Evolutionary conservation across 2,113 vertebrate species (phyloP).

Genomic region (Siniperca chuatsi): DNA sequence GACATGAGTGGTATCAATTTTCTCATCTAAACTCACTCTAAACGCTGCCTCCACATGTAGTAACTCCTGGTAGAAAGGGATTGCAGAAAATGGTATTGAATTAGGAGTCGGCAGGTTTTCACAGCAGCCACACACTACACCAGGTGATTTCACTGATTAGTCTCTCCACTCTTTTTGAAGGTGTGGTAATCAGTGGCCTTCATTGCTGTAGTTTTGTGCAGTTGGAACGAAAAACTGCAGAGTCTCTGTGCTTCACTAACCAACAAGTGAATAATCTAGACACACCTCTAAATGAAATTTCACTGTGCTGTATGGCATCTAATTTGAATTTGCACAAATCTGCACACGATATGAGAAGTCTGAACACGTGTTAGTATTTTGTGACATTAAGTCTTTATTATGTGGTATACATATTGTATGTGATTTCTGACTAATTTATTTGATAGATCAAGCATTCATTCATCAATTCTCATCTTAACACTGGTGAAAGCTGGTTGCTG

Average conservation of each 20-base stretch:
- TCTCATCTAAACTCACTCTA: background rate
- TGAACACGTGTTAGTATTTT: background rate
- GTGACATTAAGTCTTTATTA: background rate
- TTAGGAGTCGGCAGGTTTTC: background rate
- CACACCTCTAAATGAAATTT: background rate
- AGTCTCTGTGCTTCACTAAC: background rate
- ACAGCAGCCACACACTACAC: background rate
- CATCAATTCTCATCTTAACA: background rate
- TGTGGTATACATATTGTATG: background rate
- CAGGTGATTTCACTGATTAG: slow-evolving; percentile 23
- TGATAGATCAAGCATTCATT: background rate
- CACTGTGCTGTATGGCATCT: background rate
- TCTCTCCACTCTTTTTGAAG: background rate
- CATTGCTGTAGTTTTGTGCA: background rate
- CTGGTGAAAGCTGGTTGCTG: background rate
- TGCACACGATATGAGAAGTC: background rate
- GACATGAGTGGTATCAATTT: background rate
- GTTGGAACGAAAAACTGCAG: background rate
- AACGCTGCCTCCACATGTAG: background rate
- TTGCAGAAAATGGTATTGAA: background rate
- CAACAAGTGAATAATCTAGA: background rate
- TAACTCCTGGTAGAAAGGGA: background rate
- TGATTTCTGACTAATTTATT: background rate
- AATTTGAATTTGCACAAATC: background rate
- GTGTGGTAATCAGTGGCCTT: background rate